Conservation (phyloP, 2,888 invertebrate genomes). For the Cerceris rybyensis region DNA sequence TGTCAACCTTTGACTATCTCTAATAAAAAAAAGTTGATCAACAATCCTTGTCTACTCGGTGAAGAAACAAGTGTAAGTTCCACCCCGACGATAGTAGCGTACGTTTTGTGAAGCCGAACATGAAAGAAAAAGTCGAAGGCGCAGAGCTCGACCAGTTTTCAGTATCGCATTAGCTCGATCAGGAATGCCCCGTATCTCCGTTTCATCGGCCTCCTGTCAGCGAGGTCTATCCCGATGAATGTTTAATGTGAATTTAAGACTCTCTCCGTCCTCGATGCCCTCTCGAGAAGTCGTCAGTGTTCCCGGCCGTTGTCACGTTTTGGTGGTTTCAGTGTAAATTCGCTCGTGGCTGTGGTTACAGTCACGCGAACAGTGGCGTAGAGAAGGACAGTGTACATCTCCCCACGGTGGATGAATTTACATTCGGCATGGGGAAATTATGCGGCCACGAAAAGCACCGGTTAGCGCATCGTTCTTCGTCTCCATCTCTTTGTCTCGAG, state of each 20-base stretch:
- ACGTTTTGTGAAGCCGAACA: conserved; percentile 15
- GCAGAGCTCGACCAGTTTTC: conserved; percentile 63
- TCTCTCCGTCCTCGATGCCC: conserved; percentile 19
- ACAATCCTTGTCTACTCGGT: too few relatives aligned
- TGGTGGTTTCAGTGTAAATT: conserved; percentile 65
- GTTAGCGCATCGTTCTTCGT: conserved; percentile 16
- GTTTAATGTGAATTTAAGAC: conserved; percentile 70
- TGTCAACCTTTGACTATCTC: too few relatives aligned
- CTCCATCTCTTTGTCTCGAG: background rate
- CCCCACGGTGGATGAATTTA: conserved; percentile 55
- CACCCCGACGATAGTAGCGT: conserved; percentile 13
- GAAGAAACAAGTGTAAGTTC: background rate
- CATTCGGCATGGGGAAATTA: conserved; percentile 63
- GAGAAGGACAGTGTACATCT: conserved; percentile 28
- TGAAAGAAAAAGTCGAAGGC: conserved; percentile 35
- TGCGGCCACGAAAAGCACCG: conserved; percentile 55
- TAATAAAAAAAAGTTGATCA: too few relatives aligned
- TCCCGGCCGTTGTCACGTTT: conserved; percentile 64
- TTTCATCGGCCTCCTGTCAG: conserved; percentile 63
- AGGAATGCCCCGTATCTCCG: conserved; percentile 61
- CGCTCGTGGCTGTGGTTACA: conserved; percentile 57
- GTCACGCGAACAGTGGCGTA: conserved; percentile 62
- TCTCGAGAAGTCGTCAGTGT: conserved; percentile 50
- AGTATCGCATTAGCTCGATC: conserved; percentile 67
- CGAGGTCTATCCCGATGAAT: conserved; percentile 61